Percentiles rank a stretch among this genome's conserved stretches.
phyloP scores from a whole-genome alignment of 1,140 invertebrate genomes.

The Aphelenchoides besseyi region DNA sequence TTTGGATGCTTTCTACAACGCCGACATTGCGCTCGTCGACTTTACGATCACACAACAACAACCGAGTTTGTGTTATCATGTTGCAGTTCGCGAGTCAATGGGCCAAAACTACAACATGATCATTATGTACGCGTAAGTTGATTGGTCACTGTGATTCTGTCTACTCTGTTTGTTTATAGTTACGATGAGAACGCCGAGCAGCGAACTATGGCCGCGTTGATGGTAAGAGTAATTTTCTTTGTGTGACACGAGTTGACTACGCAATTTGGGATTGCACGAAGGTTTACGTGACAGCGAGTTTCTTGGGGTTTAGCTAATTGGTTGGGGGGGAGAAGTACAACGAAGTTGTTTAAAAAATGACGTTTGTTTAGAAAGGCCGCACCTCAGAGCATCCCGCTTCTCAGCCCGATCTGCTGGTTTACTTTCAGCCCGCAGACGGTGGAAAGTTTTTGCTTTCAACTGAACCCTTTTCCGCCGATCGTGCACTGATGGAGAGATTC shows the following conservation, averaged over 20 bases:
- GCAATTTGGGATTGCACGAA: too few relatives aligned
- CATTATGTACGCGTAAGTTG: conserved; percentile 70
- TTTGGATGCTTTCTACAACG: conserved; percentile 76
- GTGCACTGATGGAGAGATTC: background rate
- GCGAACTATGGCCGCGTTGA: conserved; percentile 58
- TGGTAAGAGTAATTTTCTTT: conserved; percentile 28
- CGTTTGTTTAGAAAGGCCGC: background rate
- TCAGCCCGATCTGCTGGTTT: conserved; percentile 10
- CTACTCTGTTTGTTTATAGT: conserved; percentile 20
- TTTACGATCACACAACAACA: conserved; percentile 80
- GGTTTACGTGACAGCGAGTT: too few relatives aligned
- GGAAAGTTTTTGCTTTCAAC: conserved; percentile 17
- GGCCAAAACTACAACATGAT: conserved; percentile 97
- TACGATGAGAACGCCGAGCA: conserved; percentile 52
- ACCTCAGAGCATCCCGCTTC: background rate
- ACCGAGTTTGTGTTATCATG: conserved; percentile 83
- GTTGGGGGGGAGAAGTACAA: too few relatives aligned
- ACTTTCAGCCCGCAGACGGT: conserved; percentile 21
- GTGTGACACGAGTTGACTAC: background rate
- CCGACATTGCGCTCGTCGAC: conserved; percentile 94
- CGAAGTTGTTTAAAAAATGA: conserved; percentile 13
- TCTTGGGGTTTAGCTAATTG: too few relatives aligned
- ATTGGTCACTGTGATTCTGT: too few relatives aligned
- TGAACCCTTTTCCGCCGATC: background rate
- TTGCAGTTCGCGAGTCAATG: conserved; percentile 94